phyloP scores from a whole-genome alignment of 2,797 vertebrate genomes.

The Psittacula echo region DNA sequence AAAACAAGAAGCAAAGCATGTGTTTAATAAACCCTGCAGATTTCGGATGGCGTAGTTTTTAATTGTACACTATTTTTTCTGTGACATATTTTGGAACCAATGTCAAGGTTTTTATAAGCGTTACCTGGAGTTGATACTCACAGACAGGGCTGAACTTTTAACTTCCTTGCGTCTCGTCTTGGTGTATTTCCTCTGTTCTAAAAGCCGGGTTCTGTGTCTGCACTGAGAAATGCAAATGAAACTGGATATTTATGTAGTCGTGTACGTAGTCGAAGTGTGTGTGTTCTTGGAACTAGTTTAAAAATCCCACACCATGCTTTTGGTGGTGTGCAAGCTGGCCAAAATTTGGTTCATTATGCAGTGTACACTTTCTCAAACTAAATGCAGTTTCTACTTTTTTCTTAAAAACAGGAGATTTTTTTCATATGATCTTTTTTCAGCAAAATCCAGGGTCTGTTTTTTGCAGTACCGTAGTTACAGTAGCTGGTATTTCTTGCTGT shows the following conservation, averaged over 20 bases:
- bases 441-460: constrained; percentile 69
- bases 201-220: constrained; percentile 74
- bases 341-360: constrained; percentile 74
- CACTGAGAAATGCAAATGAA: constrained; percentile 81
- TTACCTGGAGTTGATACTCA: constrained; percentile 63
- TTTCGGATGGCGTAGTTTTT: constrained; percentile 59
- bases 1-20: neutral
- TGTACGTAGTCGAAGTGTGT: constrained; percentile 69
- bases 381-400: constrained; percentile 79
- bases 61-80: constrained; percentile 49
- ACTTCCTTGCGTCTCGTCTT: constrained; percentile 55
- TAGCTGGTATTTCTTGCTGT: constrained; percentile 55
- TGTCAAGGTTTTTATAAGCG: constrained; percentile 43
- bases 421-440: constrained; percentile 69
- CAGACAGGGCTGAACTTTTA: constrained; percentile 63
- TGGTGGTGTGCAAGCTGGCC: constrained; percentile 74
- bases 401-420: constrained; percentile 54
- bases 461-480: constrained; percentile 61
- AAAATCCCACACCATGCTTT: constrained; percentile 70
- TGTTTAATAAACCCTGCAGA: constrained; percentile 20
- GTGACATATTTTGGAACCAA: constrained; percentile 26
- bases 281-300: constrained; percentile 70
- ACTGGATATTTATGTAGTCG: constrained; percentile 78
- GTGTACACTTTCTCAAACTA: constrained; percentile 72
- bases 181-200: constrained; percentile 40